Base-by-base conservation (phyloP, 2,113 vertebrate species). In the Phaetusa simplex region DNA sequence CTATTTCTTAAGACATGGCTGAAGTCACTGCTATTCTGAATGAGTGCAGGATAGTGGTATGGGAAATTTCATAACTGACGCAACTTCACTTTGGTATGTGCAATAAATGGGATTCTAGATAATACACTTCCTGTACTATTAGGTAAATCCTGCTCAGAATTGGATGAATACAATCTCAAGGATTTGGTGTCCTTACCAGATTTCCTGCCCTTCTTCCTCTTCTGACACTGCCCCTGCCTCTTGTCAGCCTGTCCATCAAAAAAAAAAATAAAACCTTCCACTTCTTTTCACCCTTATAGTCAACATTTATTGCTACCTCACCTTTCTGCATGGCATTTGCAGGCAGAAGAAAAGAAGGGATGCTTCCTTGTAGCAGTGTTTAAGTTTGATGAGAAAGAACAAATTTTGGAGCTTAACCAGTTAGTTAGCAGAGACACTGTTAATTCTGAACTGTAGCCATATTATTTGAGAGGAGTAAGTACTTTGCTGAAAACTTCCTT, bases 71-170 rank as follows among this genome's bases (percentile, higher is more conserved):
- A 72, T 17, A 73, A 53, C 70, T 87, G 83, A 72, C 0, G 7
- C 61, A 76, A 53, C 11, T 19, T 65, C 52, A 36, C 1, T 82
- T 74, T 32, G 30, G 21, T 71, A 40, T 10, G 9, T 86, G 91
- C 49, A 92, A 92, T 77, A 84, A 92, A 91, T 84, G 70, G 69
- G 56, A 92, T 86, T 95, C 70, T 70, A 95, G 71, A 64, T 62
- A 93, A 83, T 64, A 19, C 50, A 67, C 81, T 96, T 93, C 92
- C 62, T 61, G 90, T 26, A 49, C 12, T 67, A 52, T 93, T 86
- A 81, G 77, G 67, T 77, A 96, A 95, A 32, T 78, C 40, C 65
- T 90, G 30, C 86, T 94, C 1, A 3, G 83, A 91, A 91, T 18
- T 72, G 52, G 27, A 86, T 93, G 43, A 86, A 76, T 74, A 52